These are phyloP conservation scores for Cyphomyrus plagiostoma DNA, from an alignment of 2,113 vertebrate genomes.

Conservation along the genomic window DNA sequence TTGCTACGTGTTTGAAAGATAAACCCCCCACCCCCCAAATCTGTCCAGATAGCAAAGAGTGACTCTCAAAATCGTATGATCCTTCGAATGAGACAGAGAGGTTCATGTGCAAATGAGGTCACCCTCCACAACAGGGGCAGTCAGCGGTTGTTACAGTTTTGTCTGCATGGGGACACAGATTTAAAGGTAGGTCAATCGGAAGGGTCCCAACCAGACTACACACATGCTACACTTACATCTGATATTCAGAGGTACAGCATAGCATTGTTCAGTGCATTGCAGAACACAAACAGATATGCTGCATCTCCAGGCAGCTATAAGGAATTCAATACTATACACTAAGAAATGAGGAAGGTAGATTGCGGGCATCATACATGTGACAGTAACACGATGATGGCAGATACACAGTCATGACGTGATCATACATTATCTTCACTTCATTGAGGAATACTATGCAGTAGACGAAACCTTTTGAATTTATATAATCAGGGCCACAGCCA, in stretches of 20 bases:
- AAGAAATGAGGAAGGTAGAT: background rate
- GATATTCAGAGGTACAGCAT: background rate
- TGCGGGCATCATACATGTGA: background rate
- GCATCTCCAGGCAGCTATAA: background rate
- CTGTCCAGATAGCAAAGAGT: background rate
- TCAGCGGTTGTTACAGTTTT: background rate
- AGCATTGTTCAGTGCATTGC: background rate
- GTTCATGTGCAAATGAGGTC: background rate
- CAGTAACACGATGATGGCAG: background rate
- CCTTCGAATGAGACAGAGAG: background rate
- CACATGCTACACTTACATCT: background rate
- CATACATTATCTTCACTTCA: background rate
- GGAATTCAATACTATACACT: background rate
- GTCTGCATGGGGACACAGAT: background rate
- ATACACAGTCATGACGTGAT: background rate
- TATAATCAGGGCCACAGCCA: background rate
- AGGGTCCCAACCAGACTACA: background rate
- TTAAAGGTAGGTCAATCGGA: background rate
- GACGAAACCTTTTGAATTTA: background rate
- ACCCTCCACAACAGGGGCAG: background rate
- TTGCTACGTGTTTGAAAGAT: background rate
- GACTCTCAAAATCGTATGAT: background rate
- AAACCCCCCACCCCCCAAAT: no score
- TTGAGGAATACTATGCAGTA: background rate
- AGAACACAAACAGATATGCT: background rate